Conservation (phyloP, 2,888 invertebrate species). For the Seladonia tumulorum region DNA sequence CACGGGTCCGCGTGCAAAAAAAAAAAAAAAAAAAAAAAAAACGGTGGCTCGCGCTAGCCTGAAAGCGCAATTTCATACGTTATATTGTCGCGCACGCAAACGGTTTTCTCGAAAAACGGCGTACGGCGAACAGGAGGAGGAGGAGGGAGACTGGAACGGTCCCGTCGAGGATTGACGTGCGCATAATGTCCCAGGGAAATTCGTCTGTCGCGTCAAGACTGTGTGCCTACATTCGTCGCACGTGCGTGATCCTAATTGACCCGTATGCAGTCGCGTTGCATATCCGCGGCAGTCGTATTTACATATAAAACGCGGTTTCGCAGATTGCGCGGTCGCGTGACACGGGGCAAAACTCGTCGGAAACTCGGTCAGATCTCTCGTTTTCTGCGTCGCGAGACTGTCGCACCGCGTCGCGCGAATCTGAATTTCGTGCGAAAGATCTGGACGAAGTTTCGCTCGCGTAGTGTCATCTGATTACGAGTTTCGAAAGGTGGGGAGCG, state of each 20-base stretch:
- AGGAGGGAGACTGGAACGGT: not conserved
- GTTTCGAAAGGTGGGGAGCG: not conserved
- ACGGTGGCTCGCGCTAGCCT: constrained; percentile 16
- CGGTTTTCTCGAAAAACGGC: constrained; percentile 34
- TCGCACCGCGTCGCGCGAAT: constrained; percentile 44
- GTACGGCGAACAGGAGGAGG: not conserved
- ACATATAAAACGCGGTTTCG: constrained; percentile 37
- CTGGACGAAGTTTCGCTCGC: not conserved
- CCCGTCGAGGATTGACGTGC: constrained; percentile 28
- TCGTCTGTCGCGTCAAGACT: constrained; percentile 45
- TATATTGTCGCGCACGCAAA: constrained; percentile 32
- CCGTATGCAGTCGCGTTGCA: not conserved
- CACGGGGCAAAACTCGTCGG: constrained; percentile 34
- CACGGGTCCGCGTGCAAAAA: not conserved
- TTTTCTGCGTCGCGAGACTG: constrained; percentile 32
- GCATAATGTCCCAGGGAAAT: constrained; percentile 45
- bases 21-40: not conserved
- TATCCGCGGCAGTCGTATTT: constrained; percentile 18
- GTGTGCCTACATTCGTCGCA: constrained; percentile 18
- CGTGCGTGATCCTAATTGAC: constrained; percentile 47
- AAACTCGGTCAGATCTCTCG: constrained; percentile 70
- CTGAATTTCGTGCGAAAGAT: constrained; percentile 47
- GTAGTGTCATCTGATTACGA: constrained; percentile 1
- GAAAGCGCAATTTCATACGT: constrained; percentile 55
- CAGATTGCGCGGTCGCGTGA: constrained; percentile 67